A percentile compares a stretch with the other conserved stretches of the same genome.
Evolutionary conservation across 1,140 invertebrate species (phyloP).

Genomic region (Pachypeltis micranthus): DNA sequence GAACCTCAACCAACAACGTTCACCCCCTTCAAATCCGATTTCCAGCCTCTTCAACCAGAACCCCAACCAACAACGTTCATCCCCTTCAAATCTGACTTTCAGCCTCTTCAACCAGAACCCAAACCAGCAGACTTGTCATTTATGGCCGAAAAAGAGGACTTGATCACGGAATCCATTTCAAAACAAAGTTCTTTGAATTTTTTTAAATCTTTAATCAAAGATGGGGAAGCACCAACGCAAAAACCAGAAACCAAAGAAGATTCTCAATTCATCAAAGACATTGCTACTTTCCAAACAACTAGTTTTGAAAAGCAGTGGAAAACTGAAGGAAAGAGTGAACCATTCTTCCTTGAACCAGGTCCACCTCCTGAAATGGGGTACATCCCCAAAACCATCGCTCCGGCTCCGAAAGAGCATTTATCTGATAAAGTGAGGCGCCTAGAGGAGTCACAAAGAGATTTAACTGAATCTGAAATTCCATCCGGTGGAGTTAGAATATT

Average conservation of each 20-base stretch:
- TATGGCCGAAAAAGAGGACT: slow-evolving; percentile 14
- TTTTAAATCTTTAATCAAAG: slow-evolving; percentile 44
- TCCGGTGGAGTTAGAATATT: slow-evolving; percentile 50
- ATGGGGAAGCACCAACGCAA: slow-evolving; percentile 29
- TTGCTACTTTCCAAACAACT: neutral
- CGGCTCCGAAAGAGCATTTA: slow-evolving; percentile 39
- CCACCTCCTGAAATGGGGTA: slow-evolving; percentile 59
- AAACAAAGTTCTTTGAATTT: slow-evolving; percentile 44
- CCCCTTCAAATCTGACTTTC: neutral
- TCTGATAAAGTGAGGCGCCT: slow-evolving; percentile 48
- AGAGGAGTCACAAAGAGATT: slow-evolving; percentile 45
- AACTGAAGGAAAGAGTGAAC: slow-evolving; percentile 24
- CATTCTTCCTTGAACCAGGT: slow-evolving; percentile 51
- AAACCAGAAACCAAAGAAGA: slow-evolving; percentile 1
- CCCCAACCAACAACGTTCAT: neutral
- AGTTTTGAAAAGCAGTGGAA: slow-evolving; percentile 15
- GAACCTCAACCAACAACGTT: neutral
- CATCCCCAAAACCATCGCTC: slow-evolving; percentile 40
- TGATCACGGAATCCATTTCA: slow-evolving; percentile 32
- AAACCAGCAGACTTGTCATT: no score
- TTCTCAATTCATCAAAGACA: neutral
- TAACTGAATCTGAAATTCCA: slow-evolving; percentile 46
- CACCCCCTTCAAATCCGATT: neutral
- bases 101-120: neutral
- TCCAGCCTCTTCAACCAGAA: neutral